Percentiles rank a stretch among this genome's conserved stretches.
These are phyloP conservation scores for Clitarchus hookeri DNA, from an alignment of 2,888 invertebrate species.

Conservation along the genomic window DNA sequence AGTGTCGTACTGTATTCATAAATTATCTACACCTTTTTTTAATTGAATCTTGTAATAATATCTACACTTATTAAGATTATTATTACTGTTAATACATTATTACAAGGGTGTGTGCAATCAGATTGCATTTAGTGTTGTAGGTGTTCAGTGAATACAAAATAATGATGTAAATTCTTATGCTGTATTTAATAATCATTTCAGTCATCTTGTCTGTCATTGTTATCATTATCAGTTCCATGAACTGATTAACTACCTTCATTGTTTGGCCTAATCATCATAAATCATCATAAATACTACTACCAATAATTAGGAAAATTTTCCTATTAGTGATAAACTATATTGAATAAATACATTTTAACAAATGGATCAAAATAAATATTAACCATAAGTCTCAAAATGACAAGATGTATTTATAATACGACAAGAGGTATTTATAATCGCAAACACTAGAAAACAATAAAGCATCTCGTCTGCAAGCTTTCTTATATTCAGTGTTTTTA, in stretches of 20 bases:
- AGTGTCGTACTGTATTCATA: background rate
- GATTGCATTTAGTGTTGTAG: constrained; percentile 40
- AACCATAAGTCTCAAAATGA: constrained; percentile 18
- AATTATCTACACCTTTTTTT: constrained; percentile 4
- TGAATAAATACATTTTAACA: background rate
- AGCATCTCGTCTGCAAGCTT: background rate
- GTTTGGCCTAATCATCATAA: constrained; percentile 44
- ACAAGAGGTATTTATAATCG: background rate
- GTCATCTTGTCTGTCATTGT: constrained; percentile 35
- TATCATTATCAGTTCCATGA: constrained; percentile 43
- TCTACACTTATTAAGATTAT: constrained; percentile 31
- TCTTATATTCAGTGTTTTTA: constrained; percentile 11
- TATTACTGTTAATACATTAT: constrained; percentile 36
- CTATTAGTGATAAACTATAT: constrained; percentile 32
- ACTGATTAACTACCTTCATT: constrained; percentile 40
- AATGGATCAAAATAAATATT: constrained; percentile 22
- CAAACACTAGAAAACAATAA: constrained; percentile 2
- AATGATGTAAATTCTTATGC: constrained; percentile 29
- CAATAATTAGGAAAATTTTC: constrained; percentile 35
- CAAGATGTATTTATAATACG: background rate
- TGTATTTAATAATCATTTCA: constrained; percentile 25
- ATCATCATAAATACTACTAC: constrained; percentile 32
- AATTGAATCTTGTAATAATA: background rate
- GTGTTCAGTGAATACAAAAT: constrained; percentile 37
- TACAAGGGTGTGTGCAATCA: constrained; percentile 38